These are phyloP conservation scores for Trichomalopsis sarcophagae DNA, from an alignment of 1,140 invertebrate species.

Conservation along the genomic window DNA sequence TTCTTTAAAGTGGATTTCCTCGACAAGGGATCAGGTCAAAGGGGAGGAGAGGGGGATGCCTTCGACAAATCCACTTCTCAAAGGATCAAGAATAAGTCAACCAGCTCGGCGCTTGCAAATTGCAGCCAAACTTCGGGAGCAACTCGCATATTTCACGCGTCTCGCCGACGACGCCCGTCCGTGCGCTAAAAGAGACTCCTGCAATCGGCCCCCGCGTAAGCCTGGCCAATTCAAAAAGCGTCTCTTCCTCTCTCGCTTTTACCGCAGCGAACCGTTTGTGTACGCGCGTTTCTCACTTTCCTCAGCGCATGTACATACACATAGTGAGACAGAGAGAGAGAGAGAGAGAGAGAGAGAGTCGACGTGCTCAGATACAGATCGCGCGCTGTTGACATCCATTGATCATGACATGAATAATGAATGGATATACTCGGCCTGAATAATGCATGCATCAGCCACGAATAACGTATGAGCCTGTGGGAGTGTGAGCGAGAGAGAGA, in stretches of 20 bases:
- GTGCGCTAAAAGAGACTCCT: background rate
- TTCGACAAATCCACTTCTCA: slow-evolving; percentile 62
- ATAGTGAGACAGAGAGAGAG: slow-evolving; percentile 20
- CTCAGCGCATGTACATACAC: background rate
- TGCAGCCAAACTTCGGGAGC: slow-evolving; percentile 57
- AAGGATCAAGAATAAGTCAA: slow-evolving; percentile 55
- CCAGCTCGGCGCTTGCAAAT: slow-evolving; percentile 56
- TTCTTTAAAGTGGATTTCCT: slow-evolving; percentile 45
- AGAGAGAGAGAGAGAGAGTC: slow-evolving; percentile 18
- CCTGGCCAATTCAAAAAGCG: background rate
- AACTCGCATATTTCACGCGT: slow-evolving; percentile 58
- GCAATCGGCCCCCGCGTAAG: background rate
- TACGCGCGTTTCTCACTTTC: slow-evolving; percentile 32
- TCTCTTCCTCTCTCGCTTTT: background rate
- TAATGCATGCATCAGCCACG: slow-evolving; percentile 66
- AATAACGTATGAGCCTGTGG: slow-evolving; percentile 55
- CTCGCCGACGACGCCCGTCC: slow-evolving; percentile 7
- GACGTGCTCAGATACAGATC: slow-evolving; percentile 60
- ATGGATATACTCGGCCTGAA: slow-evolving; percentile 63
- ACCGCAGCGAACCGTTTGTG: background rate
- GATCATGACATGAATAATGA: slow-evolving; percentile 68
- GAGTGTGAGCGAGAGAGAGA: background rate
- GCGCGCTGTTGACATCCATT: slow-evolving; percentile 63
- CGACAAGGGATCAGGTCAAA: slow-evolving; percentile 28
- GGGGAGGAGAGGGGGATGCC: background rate